Evolutionary conservation across 2,888 invertebrate species (phyloP).

Genomic region (Pandemis corylana): DNA sequence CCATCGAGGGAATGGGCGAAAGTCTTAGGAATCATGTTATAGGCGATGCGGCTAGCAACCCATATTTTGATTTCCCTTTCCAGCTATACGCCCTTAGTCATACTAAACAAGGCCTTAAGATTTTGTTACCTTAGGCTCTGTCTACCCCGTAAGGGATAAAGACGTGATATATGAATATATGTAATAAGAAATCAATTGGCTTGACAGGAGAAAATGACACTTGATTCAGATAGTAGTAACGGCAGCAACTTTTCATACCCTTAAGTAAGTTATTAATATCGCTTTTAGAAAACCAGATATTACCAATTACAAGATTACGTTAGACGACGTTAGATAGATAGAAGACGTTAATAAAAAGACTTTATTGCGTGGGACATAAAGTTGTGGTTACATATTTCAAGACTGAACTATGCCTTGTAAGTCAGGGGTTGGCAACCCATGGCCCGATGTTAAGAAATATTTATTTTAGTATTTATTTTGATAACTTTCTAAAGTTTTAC

Average conservation of each 20-base stretch:
- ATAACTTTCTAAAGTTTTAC: too few relatives aligned
- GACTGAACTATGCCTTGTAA: not conserved
- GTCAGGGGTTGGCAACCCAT: not conserved
- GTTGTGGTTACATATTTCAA: conserved; percentile 5
- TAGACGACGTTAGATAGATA: too few relatives aligned
- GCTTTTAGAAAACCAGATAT: not conserved
- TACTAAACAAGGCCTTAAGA: too few relatives aligned
- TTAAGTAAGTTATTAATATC: not conserved
- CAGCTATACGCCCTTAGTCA: too few relatives aligned
- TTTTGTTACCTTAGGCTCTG: too few relatives aligned
- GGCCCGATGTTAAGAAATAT: not conserved
- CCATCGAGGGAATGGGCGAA: too few relatives aligned
- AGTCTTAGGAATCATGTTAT: too few relatives aligned
- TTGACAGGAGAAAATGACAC: conserved; percentile 35
- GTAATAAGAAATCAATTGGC: conserved; percentile 24
- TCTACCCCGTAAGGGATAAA: too few relatives aligned
- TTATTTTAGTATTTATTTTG: not conserved
- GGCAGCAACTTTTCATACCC: conserved; percentile 4
- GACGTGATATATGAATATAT: too few relatives aligned
- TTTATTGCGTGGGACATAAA: not conserved
- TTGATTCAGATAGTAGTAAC: conserved; percentile 11
- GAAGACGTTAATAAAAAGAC: not conserved
- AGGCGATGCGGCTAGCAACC: too few relatives aligned
- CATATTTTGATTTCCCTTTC: too few relatives aligned
- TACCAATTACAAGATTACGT: not conserved